Evolutionary conservation across 2,888 invertebrate genomes (phyloP), one percentile per base, ranked within the genome.

Genomic region (Drosophila suboccidentalis): DNA sequence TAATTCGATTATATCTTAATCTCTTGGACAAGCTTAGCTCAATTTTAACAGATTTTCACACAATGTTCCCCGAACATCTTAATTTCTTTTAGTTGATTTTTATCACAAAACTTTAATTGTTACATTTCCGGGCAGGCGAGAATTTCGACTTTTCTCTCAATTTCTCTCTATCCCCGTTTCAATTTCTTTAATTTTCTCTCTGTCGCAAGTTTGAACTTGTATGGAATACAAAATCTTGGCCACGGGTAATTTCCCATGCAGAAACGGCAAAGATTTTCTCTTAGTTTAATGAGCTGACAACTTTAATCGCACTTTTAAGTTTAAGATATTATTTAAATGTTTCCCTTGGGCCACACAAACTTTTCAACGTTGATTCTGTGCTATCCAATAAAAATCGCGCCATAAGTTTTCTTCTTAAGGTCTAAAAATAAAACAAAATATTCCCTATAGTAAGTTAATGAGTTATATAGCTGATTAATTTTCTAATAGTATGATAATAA

Each of bases 161-260:
- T 29, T 29, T 29, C 29, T 17, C 26, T 17, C 17, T 29, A 3
- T 39, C 38, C 26, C 6, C 26, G 17, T 47, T 8, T 29, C n/a
- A 11, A 17, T 49, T 22, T 50, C 50, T 50, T 46, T 29, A 22
- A 61, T 61, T 72, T 76, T 29, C 50, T 29, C 50, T 36, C 19
- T 39, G 4, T 44, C 22, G 49, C 62, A 60, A 49, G 46, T 50
- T 47, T 15, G 15, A 15, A 50, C 43, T 75, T 71, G 78, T 58
- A 83, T 72, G 84, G 69, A 38, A 49, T 26, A 71, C 49, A 46
- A 57, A 29, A 69, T 53, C 59, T 61, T 55, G 58, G 49, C 60
- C 29, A 53, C 53, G 71, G 60, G 38, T 78, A 73, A 68, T 81
- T 82, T 84, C 67, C 71, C 41, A 19, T 39, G 32, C 50, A 58